Evolutionary conservation across 2,797 vertebrate species (phyloP).

Genomic region (Myiotriccus ornatus): DNA sequence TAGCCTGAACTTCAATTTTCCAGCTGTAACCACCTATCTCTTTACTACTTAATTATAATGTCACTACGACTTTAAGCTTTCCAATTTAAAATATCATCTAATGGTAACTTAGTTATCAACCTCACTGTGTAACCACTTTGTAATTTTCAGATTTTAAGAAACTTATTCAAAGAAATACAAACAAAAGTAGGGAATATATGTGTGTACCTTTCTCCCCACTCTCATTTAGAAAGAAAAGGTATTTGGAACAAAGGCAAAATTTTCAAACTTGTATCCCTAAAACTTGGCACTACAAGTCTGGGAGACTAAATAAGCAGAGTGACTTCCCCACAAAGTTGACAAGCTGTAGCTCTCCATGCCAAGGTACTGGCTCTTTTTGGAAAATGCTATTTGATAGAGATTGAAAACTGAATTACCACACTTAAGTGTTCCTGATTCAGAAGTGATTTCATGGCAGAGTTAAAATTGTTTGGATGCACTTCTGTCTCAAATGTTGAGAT

Average conservation of each 20-base stretch:
- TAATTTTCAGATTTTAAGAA: neutral
- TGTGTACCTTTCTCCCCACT: rapidly evolving
- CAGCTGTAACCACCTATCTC: neutral
- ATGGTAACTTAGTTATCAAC: neutral
- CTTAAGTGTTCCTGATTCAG: neutral
- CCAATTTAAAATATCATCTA: neutral
- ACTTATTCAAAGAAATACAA: neutral
- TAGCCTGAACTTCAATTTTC: neutral
- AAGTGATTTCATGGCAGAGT: neutral
- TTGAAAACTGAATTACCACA: neutral
- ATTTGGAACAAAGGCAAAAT: neutral
- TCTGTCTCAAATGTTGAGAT: neutral
- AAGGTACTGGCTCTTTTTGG: neutral
- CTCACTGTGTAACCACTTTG: neutral
- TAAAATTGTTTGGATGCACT: neutral
- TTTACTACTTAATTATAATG: neutral
- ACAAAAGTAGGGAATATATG: neutral
- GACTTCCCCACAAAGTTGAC: neutral
- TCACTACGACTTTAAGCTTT: neutral
- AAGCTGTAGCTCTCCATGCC: neutral
- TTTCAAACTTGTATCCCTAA: neutral
- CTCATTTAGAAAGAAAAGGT: neutral
- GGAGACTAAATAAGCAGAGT: neutral
- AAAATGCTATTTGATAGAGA: neutral
- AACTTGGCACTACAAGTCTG: neutral